These are phyloP conservation scores for Ptyas mucosa DNA, from an alignment of 2,113 vertebrate genomes.

Conservation along the genomic window DNA sequence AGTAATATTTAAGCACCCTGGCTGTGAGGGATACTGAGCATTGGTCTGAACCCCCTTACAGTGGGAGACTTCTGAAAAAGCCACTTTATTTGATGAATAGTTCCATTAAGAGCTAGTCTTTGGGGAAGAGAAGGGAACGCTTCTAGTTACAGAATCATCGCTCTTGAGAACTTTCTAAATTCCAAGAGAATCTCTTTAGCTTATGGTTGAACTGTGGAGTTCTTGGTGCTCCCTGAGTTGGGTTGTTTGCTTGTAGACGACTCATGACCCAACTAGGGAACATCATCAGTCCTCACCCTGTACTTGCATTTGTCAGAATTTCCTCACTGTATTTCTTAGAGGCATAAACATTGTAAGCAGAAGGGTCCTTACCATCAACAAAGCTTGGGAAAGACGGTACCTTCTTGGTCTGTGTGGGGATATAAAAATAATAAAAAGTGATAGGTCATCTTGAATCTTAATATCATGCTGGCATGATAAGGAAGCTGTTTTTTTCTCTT, in stretches of 20 bases:
- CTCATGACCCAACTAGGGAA: not conserved
- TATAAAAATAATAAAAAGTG: constrained; percentile 39
- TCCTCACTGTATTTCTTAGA: not conserved
- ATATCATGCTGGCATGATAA: not conserved
- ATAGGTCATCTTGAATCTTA: not conserved
- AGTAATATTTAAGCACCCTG: not conserved
- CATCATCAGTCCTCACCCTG: not conserved
- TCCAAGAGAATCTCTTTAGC: not conserved
- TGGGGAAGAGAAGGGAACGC: not conserved
- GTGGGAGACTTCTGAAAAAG: not conserved
- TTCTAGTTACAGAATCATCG: not conserved
- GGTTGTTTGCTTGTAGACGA: not conserved
- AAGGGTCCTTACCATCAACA: constrained; percentile 88
- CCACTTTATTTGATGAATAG: not conserved
- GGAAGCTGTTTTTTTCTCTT: not conserved
- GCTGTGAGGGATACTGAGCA: not conserved
- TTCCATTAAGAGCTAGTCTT: not conserved
- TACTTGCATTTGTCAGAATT: not conserved
- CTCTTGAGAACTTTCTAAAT: not conserved
- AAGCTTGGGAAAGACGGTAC: constrained; percentile 93
- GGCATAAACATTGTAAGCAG: not conserved
- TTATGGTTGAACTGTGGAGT: not conserved
- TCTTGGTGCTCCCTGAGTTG: not conserved
- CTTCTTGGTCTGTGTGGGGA: constrained; percentile 85
- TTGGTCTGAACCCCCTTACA: not conserved